These are phyloP conservation scores for Lophura nycthemera DNA, from an alignment of 2,113 vertebrate species.

Conservation along the genomic window DNA sequence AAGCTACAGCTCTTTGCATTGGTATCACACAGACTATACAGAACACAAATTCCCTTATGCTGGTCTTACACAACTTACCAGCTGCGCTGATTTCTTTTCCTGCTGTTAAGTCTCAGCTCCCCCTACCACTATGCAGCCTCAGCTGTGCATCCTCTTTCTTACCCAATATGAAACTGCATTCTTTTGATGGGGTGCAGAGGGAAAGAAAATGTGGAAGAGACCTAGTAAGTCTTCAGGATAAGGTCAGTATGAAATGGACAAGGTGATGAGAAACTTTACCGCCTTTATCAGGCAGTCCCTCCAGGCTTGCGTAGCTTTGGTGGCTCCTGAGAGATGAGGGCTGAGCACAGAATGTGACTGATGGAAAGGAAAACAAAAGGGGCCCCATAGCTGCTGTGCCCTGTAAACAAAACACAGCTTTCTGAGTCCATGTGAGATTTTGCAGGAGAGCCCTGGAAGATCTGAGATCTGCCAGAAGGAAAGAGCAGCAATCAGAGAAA, in stretches of 20 bases:
- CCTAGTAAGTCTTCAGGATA: not conserved
- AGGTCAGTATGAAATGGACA: not conserved
- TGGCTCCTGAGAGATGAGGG: not conserved
- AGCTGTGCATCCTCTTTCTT: not conserved
- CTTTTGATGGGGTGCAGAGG: not conserved
- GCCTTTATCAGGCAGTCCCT: not conserved
- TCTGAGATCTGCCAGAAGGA: not conserved
- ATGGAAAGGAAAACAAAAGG: conserved; percentile 54
- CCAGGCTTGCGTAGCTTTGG: not conserved
- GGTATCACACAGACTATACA: not conserved
- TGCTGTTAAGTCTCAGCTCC: not conserved
- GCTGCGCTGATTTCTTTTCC: not conserved
- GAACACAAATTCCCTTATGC: not conserved
- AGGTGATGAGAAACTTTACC: not conserved
- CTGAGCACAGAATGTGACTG: conserved; percentile 28
- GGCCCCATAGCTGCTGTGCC: conserved; percentile 39
- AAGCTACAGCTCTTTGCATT: not conserved
- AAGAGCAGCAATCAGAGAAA: conserved; percentile 22
- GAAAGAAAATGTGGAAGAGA: not conserved
- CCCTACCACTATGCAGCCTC: not conserved
- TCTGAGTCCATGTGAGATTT: conserved; percentile 43
- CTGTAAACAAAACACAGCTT: conserved; percentile 52
- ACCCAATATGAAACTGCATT: not conserved
- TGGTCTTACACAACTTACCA: not conserved
- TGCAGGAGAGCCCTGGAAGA: conserved; percentile 18